Evolutionary conservation across 2,797 vertebrate genomes (phyloP), one percentile per base, ranked within the genome.

Genomic region (Chloroceryle inda): DNA sequence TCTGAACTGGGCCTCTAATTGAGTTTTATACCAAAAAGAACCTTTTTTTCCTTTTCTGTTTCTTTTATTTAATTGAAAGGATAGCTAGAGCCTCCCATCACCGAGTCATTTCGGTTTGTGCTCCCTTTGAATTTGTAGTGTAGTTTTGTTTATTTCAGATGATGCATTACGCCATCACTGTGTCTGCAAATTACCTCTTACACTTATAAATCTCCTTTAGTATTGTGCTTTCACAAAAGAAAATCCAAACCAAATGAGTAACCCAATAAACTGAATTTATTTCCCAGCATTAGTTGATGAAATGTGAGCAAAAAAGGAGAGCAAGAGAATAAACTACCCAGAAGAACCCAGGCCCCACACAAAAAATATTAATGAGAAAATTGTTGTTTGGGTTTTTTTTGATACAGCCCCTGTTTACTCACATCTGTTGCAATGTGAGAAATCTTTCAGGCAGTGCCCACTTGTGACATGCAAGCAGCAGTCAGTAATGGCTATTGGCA

Each of bases 61-160:
- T 77, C 31, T 87, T 81, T 42, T 75, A 8, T 58, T 53, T 68
- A 58, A 66, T 69, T 80, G 56, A 88, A 86, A 58, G 81, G 89
- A 88, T 71, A 91, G 74, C 53, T 40, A 64, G 78, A 88, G 72
- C 61, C 68, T 94, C 84, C 67, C 42, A 49, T 84, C 74, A 61
- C 80, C 73, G 95, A 92, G 77, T 68, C 64, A 62, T 85, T 92
- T 87, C 56, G 75, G 61, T 96, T 88, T 85, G 58, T 89, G 67
- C 58, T 87, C 64, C 71, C 64, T 91, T 95, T 94, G 90, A 93
- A 31, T 56, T 53, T n/a, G 49, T 42, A 78, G 82, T 31, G 31
- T 40, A 87, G 49, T 85, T 97, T 92, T 5, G 42, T 44, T 95
- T 92, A 45, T 75, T 94, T 87, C 74, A 64, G 67, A 55, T 95